Evolutionary conservation across 2,113 vertebrate species (phyloP).

Genomic region (Laterallus jamaicensis): DNA sequence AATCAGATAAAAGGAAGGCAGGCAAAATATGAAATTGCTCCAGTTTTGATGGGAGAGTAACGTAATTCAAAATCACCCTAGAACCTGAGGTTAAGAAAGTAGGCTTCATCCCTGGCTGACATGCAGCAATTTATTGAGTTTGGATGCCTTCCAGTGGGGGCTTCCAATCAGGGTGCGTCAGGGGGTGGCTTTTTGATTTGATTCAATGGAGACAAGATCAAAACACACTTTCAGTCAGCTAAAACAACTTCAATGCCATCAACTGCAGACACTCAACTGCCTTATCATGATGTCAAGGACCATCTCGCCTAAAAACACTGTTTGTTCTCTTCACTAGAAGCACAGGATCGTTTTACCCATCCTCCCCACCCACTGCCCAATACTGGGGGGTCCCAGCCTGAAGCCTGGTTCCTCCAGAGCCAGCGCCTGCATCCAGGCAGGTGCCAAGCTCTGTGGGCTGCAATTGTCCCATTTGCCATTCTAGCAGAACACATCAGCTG

Average conservation of each 20-base stretch:
- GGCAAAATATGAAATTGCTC: background rate
- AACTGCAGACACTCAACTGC: background rate
- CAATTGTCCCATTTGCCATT: background rate
- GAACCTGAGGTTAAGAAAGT: background rate
- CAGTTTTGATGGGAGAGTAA: background rate
- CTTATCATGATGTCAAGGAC: background rate
- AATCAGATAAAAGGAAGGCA: background rate
- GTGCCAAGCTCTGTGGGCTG: background rate
- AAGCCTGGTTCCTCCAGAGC: background rate
- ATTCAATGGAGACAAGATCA: background rate
- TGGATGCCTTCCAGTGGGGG: background rate
- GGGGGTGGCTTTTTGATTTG: background rate
- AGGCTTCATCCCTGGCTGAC: background rate
- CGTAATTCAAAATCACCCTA: background rate
- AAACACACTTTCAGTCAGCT: background rate
- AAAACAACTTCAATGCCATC: background rate
- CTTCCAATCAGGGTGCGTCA: background rate
- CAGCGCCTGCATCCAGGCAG: background rate
- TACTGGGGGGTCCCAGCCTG: background rate
- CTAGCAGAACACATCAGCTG: background rate
- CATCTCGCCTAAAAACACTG: background rate
- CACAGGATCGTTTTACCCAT: background rate
- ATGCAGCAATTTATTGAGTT: background rate
- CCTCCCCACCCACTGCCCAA: fast-evolving
- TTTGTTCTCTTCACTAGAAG: background rate